Evolutionary conservation across 2,797 vertebrate genomes (phyloP).

Genomic region (Threskiornis aethiopicus): DNA sequence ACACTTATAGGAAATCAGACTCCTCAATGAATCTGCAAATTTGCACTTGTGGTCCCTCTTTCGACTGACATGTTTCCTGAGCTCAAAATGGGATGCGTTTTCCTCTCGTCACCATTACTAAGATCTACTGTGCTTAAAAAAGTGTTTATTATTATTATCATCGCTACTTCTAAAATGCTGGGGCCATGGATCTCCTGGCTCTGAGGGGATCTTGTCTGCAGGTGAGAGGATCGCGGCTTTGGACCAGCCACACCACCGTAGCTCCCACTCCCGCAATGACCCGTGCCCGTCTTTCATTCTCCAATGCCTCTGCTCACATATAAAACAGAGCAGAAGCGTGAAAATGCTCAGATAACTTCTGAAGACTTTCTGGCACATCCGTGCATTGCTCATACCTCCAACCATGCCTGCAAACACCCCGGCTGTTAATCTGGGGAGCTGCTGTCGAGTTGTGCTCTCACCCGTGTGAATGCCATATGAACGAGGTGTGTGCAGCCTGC

Average conservation of each 20-base stretch:
- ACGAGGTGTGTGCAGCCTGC: fast-evolving
- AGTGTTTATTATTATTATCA: background rate
- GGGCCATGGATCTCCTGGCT: fast-evolving
- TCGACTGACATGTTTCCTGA: background rate
- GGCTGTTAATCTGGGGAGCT: background rate
- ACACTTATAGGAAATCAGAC: background rate
- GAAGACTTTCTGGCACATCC: background rate
- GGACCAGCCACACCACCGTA: fast-evolving
- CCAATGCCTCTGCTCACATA: background rate
- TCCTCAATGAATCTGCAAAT: background rate
- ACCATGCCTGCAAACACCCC: background rate
- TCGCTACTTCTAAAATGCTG: background rate
- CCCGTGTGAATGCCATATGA: background rate
- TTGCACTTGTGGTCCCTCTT: background rate
- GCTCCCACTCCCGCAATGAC: background rate
- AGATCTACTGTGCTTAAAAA: background rate
- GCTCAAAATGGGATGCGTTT: background rate
- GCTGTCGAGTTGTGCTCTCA: background rate
- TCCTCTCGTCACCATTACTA: background rate
- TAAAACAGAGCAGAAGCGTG: background rate
- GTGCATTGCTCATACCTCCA: background rate
- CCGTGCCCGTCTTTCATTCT: background rate
- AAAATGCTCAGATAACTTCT: background rate
- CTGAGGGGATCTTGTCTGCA: background rate
- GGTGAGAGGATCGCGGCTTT: background rate